These are phyloP conservation scores for Anthonomus grandis DNA, from an alignment of 1,140 invertebrate genomes.

Conservation along the genomic window DNA sequence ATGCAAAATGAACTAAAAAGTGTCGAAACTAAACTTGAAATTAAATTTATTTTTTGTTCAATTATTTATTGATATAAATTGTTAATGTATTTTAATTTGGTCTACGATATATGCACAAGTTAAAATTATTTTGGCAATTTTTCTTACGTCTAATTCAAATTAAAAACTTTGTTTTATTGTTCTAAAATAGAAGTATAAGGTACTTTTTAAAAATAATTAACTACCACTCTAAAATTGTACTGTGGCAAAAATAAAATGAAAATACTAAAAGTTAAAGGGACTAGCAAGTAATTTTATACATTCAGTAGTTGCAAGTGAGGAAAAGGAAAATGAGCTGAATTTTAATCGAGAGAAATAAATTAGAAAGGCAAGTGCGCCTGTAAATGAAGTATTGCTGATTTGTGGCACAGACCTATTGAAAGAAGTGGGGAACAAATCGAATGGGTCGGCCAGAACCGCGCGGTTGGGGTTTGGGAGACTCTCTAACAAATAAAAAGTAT, in stretches of 20 bases:
- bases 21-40: too few relatives aligned
- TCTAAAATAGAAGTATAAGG: too few relatives aligned
- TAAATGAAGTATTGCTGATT: slow-evolving; percentile 33
- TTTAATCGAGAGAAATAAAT: slow-evolving; percentile 30
- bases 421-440: slow-evolving; percentile 30
- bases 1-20: too few relatives aligned
- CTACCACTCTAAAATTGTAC: too few relatives aligned
- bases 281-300: slow-evolving; percentile 29
- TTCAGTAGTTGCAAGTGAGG: slow-evolving; percentile 31
- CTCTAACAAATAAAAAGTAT: slow-evolving; percentile 29
- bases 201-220: too few relatives aligned
- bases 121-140: too few relatives aligned
- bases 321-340: slow-evolving; percentile 27
- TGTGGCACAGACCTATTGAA: slow-evolving; percentile 26
- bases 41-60: too few relatives aligned
- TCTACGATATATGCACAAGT: too few relatives aligned
- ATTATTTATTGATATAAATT: too few relatives aligned
- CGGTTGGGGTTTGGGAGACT: slow-evolving; percentile 11
- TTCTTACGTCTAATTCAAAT: too few relatives aligned
- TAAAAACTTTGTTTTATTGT: too few relatives aligned
- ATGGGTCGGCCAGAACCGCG: slow-evolving; percentile 17
- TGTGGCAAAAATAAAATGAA: slow-evolving; percentile 3
- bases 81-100: too few relatives aligned
- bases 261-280: slow-evolving; percentile 6
- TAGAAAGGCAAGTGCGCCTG: slow-evolving; percentile 28